A percentile compares a stretch with the other conserved stretches of the same genome.
These are phyloP conservation scores for Argopecten irradians DNA, from an alignment of 1,140 invertebrate genomes.

Conservation along the genomic window DNA sequence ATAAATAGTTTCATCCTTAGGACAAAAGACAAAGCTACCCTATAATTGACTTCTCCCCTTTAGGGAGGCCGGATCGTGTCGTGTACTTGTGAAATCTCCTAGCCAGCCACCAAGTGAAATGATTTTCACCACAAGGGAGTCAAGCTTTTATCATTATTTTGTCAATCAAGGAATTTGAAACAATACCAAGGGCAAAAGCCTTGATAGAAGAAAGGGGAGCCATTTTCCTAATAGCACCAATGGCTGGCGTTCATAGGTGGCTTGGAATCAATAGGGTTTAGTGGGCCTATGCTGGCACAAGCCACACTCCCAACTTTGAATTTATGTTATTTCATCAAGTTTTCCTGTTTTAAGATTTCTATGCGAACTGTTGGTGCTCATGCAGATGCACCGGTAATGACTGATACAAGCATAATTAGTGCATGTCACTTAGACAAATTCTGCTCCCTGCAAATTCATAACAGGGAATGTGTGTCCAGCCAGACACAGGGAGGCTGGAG, in stretches of 20 bases:
- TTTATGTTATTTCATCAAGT: conserved; percentile 23
- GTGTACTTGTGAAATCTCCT: conserved; percentile 7
- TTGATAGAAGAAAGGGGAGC: not conserved
- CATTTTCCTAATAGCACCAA: conserved; percentile 7
- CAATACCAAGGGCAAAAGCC: conserved; percentile 19
- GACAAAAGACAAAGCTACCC: conserved; percentile 21
- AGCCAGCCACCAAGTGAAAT: conserved; percentile 20
- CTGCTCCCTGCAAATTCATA: not conserved
- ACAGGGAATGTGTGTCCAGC: not conserved
- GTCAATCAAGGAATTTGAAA: conserved; percentile 18
- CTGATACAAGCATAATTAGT: conserved; percentile 17
- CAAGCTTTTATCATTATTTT: conserved; percentile 23
- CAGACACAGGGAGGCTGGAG: not conserved
- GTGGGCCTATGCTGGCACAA: not conserved
- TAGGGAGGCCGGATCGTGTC: conserved; percentile 13
- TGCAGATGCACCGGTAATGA: conserved; percentile 14
- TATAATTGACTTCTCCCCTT: conserved; percentile 22
- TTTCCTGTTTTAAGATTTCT: not conserved
- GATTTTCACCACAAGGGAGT: conserved; percentile 20
- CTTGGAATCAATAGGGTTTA: not conserved
- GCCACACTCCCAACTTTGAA: not conserved
- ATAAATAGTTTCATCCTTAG: conserved; percentile 18
- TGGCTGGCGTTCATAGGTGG: not conserved
- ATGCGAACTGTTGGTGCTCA: conserved; percentile 3
- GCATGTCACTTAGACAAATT: conserved; percentile 21